These are phyloP conservation scores for Cricetomys ansorgei DNA, from an alignment of 2,113 vertebrate genomes.

Conservation along the genomic window DNA sequence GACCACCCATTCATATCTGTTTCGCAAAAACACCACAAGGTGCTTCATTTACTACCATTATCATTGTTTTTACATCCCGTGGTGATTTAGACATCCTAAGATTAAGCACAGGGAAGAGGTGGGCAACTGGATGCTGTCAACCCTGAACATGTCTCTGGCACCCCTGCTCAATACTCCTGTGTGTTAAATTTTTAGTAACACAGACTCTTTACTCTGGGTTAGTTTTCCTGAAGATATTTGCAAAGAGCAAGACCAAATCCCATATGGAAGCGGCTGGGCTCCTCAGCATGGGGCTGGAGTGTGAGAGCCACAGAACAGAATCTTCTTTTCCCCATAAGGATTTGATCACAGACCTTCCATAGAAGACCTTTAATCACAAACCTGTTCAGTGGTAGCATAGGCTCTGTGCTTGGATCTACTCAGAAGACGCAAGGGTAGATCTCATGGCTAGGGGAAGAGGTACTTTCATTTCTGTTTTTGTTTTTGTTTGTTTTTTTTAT, in stretches of 20 bases:
- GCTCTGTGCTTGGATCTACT: background rate
- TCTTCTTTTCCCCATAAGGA: background rate
- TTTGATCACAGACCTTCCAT: background rate
- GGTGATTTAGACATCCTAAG: background rate
- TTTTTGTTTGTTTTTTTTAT: background rate
- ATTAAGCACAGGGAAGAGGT: too few relatives aligned
- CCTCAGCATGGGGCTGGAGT: too few relatives aligned
- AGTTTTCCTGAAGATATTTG: background rate
- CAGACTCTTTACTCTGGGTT: background rate
- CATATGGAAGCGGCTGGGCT: background rate
- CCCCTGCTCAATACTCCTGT: background rate
- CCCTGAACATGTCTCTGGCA: background rate
- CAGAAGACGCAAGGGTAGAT: background rate
- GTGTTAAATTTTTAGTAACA: background rate
- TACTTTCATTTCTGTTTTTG: background rate
- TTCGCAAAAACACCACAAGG: background rate
- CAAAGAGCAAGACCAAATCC: background rate
- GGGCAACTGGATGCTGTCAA: too few relatives aligned
- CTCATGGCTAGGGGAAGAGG: background rate
- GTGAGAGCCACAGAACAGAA: background rate
- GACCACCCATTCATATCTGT: background rate
- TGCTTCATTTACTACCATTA: background rate
- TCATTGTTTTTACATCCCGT: too few relatives aligned
- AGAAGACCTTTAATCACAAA: background rate
- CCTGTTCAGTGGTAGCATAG: accelerated